Evolutionary conservation across 2,113 vertebrate species (phyloP).

Genomic region (Pomatostomus ruficeps): DNA sequence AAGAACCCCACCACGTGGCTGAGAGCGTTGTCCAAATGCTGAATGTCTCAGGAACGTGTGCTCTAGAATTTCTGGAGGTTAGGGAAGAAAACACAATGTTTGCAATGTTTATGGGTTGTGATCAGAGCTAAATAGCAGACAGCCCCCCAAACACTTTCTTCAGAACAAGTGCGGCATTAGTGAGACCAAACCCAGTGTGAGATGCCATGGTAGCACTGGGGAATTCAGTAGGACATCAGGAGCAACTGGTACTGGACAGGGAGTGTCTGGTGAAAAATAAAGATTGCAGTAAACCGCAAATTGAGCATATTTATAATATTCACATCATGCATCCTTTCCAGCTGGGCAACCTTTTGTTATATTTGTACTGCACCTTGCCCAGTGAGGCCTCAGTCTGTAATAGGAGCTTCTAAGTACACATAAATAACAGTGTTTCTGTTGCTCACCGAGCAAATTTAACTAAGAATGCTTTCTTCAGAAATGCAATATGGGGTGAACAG

Average conservation of each 20-base stretch:
- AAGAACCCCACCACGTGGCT: not conserved
- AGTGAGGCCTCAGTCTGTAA: not conserved
- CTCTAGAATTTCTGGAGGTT: not conserved
- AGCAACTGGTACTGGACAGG: not conserved
- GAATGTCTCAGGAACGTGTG: not conserved
- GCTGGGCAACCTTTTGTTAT: not conserved
- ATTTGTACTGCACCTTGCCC: not conserved
- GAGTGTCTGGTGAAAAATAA: not conserved
- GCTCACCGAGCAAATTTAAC: constrained; percentile 30
- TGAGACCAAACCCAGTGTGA: not conserved
- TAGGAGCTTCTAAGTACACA: not conserved
- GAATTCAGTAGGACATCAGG: not conserved
- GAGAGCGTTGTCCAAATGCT: too few relatives aligned
- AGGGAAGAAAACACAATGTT: not conserved
- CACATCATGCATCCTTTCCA: not conserved
- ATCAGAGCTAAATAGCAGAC: not conserved
- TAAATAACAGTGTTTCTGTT: constrained; percentile 32
- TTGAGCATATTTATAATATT: not conserved
- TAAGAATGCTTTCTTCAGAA: constrained; percentile 38
- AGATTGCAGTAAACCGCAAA: not conserved
- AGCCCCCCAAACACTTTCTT: accelerated
- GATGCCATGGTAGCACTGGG: not conserved
- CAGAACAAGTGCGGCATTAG: accelerated
- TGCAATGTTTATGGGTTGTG: not conserved
- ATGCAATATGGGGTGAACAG: constrained; percentile 33